phyloP scores from a whole-genome alignment of 2,797 vertebrate genomes.

The Hypotaenidia okinawae region DNA sequence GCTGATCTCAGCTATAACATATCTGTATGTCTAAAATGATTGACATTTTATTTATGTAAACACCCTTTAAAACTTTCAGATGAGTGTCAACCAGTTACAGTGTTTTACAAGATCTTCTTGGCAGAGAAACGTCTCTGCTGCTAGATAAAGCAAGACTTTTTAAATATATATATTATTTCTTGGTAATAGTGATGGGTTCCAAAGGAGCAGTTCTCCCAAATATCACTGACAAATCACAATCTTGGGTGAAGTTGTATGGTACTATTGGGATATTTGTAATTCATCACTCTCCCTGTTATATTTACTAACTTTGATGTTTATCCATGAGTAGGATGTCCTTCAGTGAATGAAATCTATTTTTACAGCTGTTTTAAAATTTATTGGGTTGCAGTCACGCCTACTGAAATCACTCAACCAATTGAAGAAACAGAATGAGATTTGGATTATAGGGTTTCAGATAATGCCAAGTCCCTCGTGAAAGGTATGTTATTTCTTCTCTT shows the following conservation, averaged over 20 bases:
- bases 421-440: conserved; percentile 72
- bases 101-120: not conserved
- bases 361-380: conserved; percentile 71
- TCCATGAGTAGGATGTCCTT: conserved; percentile 58
- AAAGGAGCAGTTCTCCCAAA: not conserved
- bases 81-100: conserved; percentile 9
- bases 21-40: not conserved
- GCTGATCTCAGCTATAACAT: not conserved
- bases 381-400: conserved; percentile 49
- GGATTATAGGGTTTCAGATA: conserved; percentile 77
- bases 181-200: not conserved
- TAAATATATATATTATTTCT: not conserved
- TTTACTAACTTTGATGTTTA: conserved; percentile 54
- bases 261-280: not conserved
- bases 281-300: not conserved
- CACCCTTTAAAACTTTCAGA: not conserved
- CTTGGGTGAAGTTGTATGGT: not conserved
- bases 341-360: conserved; percentile 69
- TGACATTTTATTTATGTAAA: conserved; percentile 25
- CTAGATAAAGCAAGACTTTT: not conserved
- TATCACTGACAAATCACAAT: not conserved
- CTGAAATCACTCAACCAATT: conserved; percentile 69
- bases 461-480: conserved; percentile 68
- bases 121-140: not conserved
- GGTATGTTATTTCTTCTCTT: conserved; percentile 75